Evolutionary conservation across 2,113 vertebrate genomes (phyloP).

Genomic region (Lycaon pictus): DNA sequence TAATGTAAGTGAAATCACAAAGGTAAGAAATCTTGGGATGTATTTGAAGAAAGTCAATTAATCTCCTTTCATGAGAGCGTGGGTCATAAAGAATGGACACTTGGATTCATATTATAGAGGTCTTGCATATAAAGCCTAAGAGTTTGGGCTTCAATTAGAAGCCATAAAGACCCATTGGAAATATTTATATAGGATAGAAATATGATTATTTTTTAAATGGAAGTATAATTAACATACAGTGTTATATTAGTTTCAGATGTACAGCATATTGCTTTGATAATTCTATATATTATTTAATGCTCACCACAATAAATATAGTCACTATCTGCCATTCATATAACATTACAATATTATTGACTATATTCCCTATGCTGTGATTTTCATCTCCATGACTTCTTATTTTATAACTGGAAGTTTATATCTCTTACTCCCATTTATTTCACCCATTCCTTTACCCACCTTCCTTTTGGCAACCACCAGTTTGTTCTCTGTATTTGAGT

Average conservation of each 20-base stretch:
- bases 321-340: not conserved
- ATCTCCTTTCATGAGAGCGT: not conserved
- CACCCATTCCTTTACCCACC: not conserved
- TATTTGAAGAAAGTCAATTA: not conserved
- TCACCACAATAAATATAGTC: not conserved
- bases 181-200: not conserved
- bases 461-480: not conserved
- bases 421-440: not conserved
- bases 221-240: not conserved
- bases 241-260: not conserved
- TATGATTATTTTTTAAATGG: not conserved
- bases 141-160: not conserved
- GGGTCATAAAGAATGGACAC: not conserved
- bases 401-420: not conserved
- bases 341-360: not conserved
- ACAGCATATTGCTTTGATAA: not conserved
- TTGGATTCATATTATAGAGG: not conserved
- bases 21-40: not conserved
- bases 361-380: not conserved
- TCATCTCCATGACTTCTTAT: not conserved
- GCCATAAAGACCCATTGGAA: not conserved
- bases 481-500: not conserved
- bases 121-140: not conserved
- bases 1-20: not conserved
- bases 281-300: not conserved